Evolutionary conservation across 2,113 vertebrate species (phyloP), one percentile per base, ranked within the genome.

Genomic region (Nyctereutes procyonoides): DNA sequence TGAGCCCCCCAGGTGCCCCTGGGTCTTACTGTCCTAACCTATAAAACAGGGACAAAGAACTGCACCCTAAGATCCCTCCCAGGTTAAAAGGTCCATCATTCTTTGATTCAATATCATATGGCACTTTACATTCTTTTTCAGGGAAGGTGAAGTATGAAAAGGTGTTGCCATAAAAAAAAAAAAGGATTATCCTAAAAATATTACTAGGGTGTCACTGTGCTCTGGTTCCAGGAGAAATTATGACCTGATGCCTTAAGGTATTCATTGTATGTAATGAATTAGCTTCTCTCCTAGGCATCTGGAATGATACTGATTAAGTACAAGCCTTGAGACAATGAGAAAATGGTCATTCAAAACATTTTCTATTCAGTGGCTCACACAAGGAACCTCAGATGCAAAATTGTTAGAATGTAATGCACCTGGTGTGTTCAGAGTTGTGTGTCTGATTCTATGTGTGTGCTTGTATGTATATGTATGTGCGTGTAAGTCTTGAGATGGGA

Each of bases 111-210:
- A 0, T 24, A 65, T 60, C 11, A 12, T 35, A 62, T 14, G 48
- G 12, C 3, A 76, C 10, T 95, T 93, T 19, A 77, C 32, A 65
- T 48, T 93, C 20, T 88, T 62, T 88, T 95, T 85, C 63, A 76
- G 62, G 28, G 51, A 85, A 69, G 4, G 55, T 67, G 67, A 90
- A 76, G 5, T 56, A 38, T 53, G 71, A 73, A 88, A 88, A 83
- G 11, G 3, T 43, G 63, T 35, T 91, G 20, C 55, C 83, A 89
- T 71, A 92, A 86, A 95, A 69, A 73, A 1, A 43, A 92, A 86
- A 94, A 74, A 73, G 28, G 8, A 86, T 82, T 77, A 24, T 51
- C 58, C 19, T 88, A 73, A 93, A 89, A 94, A 92, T n/a, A 90
- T 90, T 94, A 58, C 53, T n/a, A 22, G 71, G 26, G 30, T 28